Base-by-base conservation (phyloP, 2,888 invertebrate genomes). In the Drosophila anomelani region DNA sequence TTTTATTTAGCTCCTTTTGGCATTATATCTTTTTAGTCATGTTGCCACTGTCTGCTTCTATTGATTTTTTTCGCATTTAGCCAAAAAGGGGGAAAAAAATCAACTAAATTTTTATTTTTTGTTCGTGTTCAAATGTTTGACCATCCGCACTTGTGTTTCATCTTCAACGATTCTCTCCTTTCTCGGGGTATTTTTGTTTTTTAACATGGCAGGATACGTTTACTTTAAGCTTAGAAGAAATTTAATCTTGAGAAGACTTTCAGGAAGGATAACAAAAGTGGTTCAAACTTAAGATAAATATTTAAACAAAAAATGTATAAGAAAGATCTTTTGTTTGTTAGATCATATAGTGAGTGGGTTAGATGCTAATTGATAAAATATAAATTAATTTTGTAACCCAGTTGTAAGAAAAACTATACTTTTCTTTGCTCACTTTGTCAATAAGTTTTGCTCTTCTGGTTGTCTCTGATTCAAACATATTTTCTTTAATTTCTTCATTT, bases 11-110 rank as follows among this genome's bases (percentile, higher is more conserved):
- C 77, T 89, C 75, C 70, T 66, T 84, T 75, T 68, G 81, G 68
- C 64, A 69, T 75, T 74, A 53, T 51, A 72, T 87, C 77, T 79
- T 80, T 87, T 84, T 87, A 78, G 84, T 80, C 81, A 72, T 79
- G 68, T 86, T 86, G 77, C 76, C 62, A 76, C 83, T 87, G 93
- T 92, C 92, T 93, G 92, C 91, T 92, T 90, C 92, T 93, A 93
- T 92, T 92, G 93, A 93, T 92, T 92, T 92, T 84, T 92, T 91
- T 91, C 81, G 82, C 85, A 80, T 82, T 77, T 79, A 70, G 73
- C 58, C 59, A 57, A 55, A 78, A 68, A 44, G 17, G 32, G 32
- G 20, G 5, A 9, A 69, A 73, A 75, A 75, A 67, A 73, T 72
- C 54, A 56, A 71, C 72, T 71, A 71, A 34, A 61, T 38, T 59